Percentiles rank a stretch among this genome's conserved stretches.
Conservation (phyloP, 2,888 invertebrate species). For the Trissoscelio sp. region DNA sequence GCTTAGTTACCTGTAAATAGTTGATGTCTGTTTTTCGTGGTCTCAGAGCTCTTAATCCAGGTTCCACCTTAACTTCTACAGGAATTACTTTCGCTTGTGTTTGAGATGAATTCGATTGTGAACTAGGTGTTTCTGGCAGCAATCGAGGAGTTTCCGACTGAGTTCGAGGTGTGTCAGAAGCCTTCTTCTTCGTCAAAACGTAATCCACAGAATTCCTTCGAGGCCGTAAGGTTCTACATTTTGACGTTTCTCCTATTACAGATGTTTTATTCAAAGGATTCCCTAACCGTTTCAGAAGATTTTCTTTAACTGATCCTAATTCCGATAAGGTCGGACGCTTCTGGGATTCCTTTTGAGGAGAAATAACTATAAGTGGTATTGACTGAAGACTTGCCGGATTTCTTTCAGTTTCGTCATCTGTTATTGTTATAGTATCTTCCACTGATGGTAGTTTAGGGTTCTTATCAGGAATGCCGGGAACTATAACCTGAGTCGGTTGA, state of each 20-base stretch:
- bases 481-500: constrained; percentile 13
- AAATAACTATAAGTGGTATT: not conserved
- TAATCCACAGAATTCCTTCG: constrained; percentile 74
- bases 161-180: constrained; percentile 29
- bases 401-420: not conserved
- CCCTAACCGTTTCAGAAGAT: constrained; percentile 15
- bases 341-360: not conserved
- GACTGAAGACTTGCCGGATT: not conserved
- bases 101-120: not conserved
- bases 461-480: constrained; percentile 10
- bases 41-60: constrained; percentile 71
- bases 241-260: not conserved
- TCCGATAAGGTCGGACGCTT: constrained; percentile 1
- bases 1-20: constrained; percentile 67
- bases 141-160: constrained; percentile 34
- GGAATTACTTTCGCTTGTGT: not conserved
- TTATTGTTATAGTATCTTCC: constrained; percentile 1
- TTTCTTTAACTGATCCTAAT: constrained; percentile 29
- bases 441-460: constrained; percentile 18
- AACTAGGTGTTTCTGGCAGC: constrained; percentile 4
- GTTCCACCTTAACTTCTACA: constrained; percentile 72
- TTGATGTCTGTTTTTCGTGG: constrained; percentile 72
- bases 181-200: constrained; percentile 63
- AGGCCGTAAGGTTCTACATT: constrained; percentile 74
- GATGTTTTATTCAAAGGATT: constrained; percentile 21